Base-by-base conservation (phyloP, 2,113 vertebrate species). In the Rhinoderma darwinii region DNA sequence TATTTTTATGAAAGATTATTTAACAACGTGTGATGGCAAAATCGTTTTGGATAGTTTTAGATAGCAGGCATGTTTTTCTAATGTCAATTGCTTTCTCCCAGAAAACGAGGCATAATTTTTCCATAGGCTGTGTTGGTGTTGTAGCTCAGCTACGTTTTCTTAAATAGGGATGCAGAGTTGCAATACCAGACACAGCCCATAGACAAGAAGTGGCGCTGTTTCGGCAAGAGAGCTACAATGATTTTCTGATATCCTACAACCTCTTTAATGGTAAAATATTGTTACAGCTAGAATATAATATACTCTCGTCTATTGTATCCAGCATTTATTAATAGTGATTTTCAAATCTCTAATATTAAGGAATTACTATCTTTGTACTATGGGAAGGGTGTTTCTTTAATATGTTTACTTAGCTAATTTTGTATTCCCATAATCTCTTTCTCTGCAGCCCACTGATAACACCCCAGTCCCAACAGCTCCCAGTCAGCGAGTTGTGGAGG, bases 401-500 rank as follows among this genome's bases (percentile, higher is more conserved):
- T 89, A 66, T 78, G 59, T 78, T 50, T n/a, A 43, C 63, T 1
- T 51, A 79, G 84, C 87, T 92, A 82, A 88, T 84, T 44, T 37
- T 66, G 88, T 77, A 77, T 27, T 27, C 25, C 5, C 22, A 54
- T 78, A 90, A 80, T 86, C 63, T 93, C 95, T 92, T 92, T 91
- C 95, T 91, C 94, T 90, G 84, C 95, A 96, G 95, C 96, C 89
- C 89, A 91, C 93, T 93, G 93, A 92, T 89, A 95, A 93, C 89
- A 86, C 90, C 88, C 87, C 93, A 93, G 93, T 92, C 90, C 90
- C 91, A 90, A 89, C 91, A 92, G 91, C 93, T 94, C 91, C 93
- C 88, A 93, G 92, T 89, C 96, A 97, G 93, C 96, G 92, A 92
- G 96, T 95, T 89, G 94, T 98, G 91, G 96, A 99, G 95, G 96